Percentiles rank a stretch among this genome's conserved stretches.
Conservation (phyloP, 2,888 invertebrate species). For the Caenorhabditis parvicauda region DNA sequence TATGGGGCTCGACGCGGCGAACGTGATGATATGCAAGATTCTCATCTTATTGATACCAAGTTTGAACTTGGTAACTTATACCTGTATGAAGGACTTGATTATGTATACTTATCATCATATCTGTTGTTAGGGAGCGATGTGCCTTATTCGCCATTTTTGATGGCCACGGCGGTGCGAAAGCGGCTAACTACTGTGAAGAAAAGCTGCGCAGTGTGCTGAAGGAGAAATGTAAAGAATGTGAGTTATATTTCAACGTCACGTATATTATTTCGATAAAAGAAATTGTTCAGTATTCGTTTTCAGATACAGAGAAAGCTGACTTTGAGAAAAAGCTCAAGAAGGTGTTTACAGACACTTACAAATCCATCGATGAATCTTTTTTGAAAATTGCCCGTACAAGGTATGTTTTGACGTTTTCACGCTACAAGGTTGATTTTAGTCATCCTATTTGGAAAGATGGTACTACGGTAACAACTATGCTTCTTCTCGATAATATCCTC, state of each 20-base stretch:
- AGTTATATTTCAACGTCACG: slow-evolving; percentile 15
- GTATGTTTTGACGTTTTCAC: slow-evolving; percentile 44
- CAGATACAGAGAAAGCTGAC: slow-evolving; percentile 22
- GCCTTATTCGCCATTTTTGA: slow-evolving; percentile 67
- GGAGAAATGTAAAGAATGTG: slow-evolving; percentile 60
- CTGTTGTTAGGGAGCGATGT: slow-evolving; percentile 43
- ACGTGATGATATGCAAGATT: slow-evolving; percentile 68
- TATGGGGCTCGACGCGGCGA: slow-evolving; percentile 64
- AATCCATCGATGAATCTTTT: slow-evolving; percentile 67
- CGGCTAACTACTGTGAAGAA: slow-evolving; percentile 65
- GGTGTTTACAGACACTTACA: slow-evolving; percentile 65
- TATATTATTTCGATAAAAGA: background rate
- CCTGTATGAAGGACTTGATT: background rate
- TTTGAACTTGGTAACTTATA: slow-evolving; percentile 35
- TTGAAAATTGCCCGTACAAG: slow-evolving; percentile 64
- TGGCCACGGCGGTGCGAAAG: slow-evolving; percentile 66
- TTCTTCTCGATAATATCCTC: slow-evolving; percentile 65
- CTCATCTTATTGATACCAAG: slow-evolving; percentile 64
- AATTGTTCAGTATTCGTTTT: too few species aligned
- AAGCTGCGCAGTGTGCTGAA: slow-evolving; percentile 61
- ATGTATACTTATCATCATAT: background rate
- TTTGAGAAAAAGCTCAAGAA: slow-evolving; percentile 65
- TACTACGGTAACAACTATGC: slow-evolving; percentile 66
- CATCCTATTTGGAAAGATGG: slow-evolving; percentile 69
- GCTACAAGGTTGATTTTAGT: slow-evolving; percentile 51